Percentiles rank a stretch among this genome's conserved stretches.
phyloP scores from a whole-genome alignment of 1,140 invertebrate genomes.

The Caerostris darwini region DNA sequence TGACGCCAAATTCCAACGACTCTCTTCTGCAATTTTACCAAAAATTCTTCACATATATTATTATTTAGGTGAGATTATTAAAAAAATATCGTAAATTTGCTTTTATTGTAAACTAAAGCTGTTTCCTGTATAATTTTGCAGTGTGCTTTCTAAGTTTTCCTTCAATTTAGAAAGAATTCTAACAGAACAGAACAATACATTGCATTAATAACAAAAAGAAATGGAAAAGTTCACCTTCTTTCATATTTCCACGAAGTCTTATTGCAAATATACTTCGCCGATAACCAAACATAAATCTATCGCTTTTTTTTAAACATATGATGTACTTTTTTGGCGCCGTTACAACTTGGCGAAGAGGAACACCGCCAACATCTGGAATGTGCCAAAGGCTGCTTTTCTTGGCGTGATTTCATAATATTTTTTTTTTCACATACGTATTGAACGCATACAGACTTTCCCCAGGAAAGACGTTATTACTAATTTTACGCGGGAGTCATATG shows the following conservation, averaged over 20 bases:
- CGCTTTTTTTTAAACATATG: not conserved
- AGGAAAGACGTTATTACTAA: constrained; percentile 30
- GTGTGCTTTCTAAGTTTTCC: not conserved
- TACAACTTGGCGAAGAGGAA: not conserved
- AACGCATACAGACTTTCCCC: constrained; percentile 50
- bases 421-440: not conserved
- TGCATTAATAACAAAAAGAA: not conserved
- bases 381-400: constrained; percentile 19
- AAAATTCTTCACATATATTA: too few relatives aligned
- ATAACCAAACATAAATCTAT: not conserved
- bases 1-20: too few relatives aligned
- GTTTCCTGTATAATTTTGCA: too few relatives aligned
- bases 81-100: too few relatives aligned
- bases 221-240: not conserved
- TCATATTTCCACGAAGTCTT: not conserved
- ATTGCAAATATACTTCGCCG: not conserved
- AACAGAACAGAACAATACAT: not conserved
- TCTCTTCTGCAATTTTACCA: too few relatives aligned
- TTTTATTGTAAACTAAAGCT: too few relatives aligned
- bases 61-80: too few relatives aligned
- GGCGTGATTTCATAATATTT: not conserved
- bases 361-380: not conserved
- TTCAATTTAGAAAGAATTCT: not conserved
- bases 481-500: not conserved
- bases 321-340: constrained; percentile 13